Base-by-base conservation (phyloP, 2,888 invertebrate genomes). In the Limnephilus rhombicus region DNA sequence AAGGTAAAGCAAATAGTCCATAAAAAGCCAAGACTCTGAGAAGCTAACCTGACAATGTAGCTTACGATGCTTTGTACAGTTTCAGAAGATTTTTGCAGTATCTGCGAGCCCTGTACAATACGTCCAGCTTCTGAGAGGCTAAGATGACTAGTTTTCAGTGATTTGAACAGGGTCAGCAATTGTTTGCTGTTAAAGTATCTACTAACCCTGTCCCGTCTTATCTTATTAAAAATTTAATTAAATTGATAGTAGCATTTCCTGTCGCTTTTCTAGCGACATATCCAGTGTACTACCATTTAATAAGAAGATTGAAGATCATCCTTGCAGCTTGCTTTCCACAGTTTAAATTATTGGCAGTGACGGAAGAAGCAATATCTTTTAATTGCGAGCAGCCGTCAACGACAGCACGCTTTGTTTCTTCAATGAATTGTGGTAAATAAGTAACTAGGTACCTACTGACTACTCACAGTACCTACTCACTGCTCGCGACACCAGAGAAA, bases 381-480 rank as follows among this genome's bases (percentile, higher is more conserved):
- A 31, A 80, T 53, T 91, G 87, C 81, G n/a, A 53, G 80, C 53
- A 81, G 29, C 85, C 68, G 80, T 91, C 88, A 91, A 87, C 88
- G 91, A 68, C 29, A 82, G 87, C 87, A 88, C 87, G 88, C 87
- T 87, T 91, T 87, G 88, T 87, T 90, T 80, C 88, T n/a, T 90
- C 85, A 83, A 91, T 91, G 91, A 90, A 83, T 83, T 68, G n/a
- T 90, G 11, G 24, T 68, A 83, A 85, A 68, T 49, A 90, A 90
- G 85, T 92, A 90, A 68, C 18, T 53, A 49, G 49, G 49, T 49
- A 15, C 18, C 12, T 45, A 45, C 45, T 41, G 9, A 37, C 12
- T 45, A 45, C 45, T 41, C 41, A 37, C 37, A 37, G 4, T 37
- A 37, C n/a, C n/a, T n/a, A n/a, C 4, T 45, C 45, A 45, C 49